phyloP scores from a whole-genome alignment of 2,797 vertebrate species.

The Onychomys leucogaster region DNA sequence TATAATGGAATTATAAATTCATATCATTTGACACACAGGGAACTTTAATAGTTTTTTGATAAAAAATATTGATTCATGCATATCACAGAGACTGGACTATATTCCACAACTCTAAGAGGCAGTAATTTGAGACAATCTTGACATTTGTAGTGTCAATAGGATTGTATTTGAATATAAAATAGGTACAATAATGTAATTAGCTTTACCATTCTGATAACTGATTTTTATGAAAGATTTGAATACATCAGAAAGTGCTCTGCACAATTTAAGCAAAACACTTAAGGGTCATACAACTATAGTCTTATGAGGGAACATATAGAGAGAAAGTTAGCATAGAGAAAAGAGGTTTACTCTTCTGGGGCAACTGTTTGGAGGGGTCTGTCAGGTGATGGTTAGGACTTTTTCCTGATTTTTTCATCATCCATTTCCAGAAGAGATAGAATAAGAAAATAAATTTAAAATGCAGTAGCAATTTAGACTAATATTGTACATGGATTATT shows the following conservation, averaged over 20 bases:
- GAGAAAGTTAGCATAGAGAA: not conserved
- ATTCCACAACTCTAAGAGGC: not conserved
- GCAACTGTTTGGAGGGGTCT: slow-evolving; percentile 7
- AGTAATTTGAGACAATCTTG: slow-evolving; percentile 47
- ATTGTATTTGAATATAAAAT: slow-evolving; percentile 6
- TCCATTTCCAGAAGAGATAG: not conserved
- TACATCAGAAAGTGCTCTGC: not conserved
- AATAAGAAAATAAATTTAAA: slow-evolving; percentile 25
- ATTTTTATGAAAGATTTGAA: slow-evolving; percentile 49
- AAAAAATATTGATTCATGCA: not conserved
- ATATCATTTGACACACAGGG: not conserved
- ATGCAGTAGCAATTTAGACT: not conserved
- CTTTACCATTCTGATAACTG: not conserved
- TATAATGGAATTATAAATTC: not conserved
- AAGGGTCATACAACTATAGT: not conserved
- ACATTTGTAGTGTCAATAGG: slow-evolving; percentile 24
- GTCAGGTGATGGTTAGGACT: not conserved
- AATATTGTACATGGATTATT: not conserved
- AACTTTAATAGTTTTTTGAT: slow-evolving; percentile 37
- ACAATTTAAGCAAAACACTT: not conserved
- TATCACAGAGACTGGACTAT: not conserved
- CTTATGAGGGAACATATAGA: not conserved
- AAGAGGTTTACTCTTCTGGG: not conserved
- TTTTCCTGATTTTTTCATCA: not conserved
- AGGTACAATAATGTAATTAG: not conserved